These are phyloP conservation scores for Pyxicephalus adspersus DNA, from an alignment of 2,113 vertebrate genomes.

Conservation along the genomic window DNA sequence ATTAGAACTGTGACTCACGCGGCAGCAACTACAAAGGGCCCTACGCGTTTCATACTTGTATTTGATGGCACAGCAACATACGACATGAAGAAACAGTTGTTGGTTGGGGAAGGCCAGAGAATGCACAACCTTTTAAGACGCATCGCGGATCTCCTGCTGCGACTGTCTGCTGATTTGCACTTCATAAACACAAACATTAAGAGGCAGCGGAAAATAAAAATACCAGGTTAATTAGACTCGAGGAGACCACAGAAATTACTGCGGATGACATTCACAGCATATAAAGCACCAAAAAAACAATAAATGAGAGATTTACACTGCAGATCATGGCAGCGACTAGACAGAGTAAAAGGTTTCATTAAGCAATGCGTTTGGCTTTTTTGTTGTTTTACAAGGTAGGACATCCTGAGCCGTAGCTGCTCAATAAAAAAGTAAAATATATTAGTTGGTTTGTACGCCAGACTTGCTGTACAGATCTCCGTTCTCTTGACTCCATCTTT, in stretches of 20 bases:
- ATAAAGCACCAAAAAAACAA: conserved; percentile 25
- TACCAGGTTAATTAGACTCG: conserved; percentile 29
- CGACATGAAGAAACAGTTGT: conserved; percentile 13
- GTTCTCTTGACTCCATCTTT: conserved; percentile 50
- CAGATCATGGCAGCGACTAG: conserved; percentile 20
- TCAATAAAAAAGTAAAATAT: conserved; percentile 44
- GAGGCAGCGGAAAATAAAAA: conserved; percentile 37
- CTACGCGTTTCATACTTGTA: not conserved
- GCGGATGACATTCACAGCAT: conserved; percentile 17
- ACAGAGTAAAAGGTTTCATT: conserved; percentile 45
- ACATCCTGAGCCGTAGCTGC: conserved; percentile 39
- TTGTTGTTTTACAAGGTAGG: conserved; percentile 50
- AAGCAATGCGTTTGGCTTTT: conserved; percentile 27
- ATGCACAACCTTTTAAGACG: conserved; percentile 28
- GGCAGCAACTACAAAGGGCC: not conserved
- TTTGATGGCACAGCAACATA: not conserved
- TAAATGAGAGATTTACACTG: conserved; percentile 33
- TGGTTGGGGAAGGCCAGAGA: not conserved
- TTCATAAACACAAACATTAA: conserved; percentile 41
- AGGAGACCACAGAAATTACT: conserved; percentile 37
- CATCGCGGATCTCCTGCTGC: conserved; percentile 6
- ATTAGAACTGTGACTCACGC: not conserved
- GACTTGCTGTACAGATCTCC: conserved; percentile 7
- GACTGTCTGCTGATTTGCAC: conserved; percentile 27
- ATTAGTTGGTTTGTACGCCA: conserved; percentile 22